Base-by-base conservation (phyloP, 2,888 invertebrate species). In the Noctua comes region DNA sequence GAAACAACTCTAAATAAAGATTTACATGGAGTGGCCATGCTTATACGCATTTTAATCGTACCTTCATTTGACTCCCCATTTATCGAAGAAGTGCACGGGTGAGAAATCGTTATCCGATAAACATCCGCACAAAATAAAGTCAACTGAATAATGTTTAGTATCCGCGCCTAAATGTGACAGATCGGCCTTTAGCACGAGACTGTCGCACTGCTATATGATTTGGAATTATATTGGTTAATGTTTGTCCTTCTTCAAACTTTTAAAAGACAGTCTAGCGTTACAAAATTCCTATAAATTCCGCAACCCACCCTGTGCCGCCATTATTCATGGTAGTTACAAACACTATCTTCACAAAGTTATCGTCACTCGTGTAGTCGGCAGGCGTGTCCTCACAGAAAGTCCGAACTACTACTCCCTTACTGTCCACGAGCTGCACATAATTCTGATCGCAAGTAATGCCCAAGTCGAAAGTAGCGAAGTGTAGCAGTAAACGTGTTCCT, bases 271-370 rank as follows among this genome's bases (percentile, higher is more conserved):
- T n/a, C n/a, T 31, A 31, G 31, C 31, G 5, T 76, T 48, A 76
- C 13, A 73, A 31, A 57, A 70, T 80, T 46, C 80, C 95, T 21
- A 93, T 83, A 85, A 96, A 97, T 48, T 93, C 91, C 4, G 97
- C 97, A 6, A 97, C 90, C 98, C 98, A 98, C 40, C 98, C 98
- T 2, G 97, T 97, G 16, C 98, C 98, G 40, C 97, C 97, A 89
- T 98, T 98, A 88, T 98, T 98, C 70, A 97, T 94, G 21, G 97
- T 97, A 51, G 98, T 98, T 65, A 95, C 96, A 91, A 98, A 98
- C 1, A 97, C 96, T 21, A 98, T 95, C 66, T 97, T 95, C 1
- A 98, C 93, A 77, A 95, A 95, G 90, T 97, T 97, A 16, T 97
- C 96, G 0, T 88, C 84, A 70, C 97, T 97, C 10, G 93, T 94